Evolutionary conservation across 64 coral and sea anemone genomes (phyloP).

Genomic region (Hydrozoanthus tunicans): DNA sequence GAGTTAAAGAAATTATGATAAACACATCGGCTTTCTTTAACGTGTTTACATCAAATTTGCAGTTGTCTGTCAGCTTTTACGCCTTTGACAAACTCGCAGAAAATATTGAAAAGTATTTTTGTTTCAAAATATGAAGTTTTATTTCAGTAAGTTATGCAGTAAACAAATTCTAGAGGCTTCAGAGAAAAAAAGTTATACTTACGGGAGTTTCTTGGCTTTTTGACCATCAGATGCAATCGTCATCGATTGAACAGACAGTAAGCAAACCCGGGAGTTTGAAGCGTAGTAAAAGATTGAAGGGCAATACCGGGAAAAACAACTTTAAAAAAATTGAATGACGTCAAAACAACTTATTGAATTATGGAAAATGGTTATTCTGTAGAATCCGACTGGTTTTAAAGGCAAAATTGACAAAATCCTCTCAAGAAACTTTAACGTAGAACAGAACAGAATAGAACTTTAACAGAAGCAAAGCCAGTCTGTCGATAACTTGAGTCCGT

Average conservation of each 20-base stretch:
- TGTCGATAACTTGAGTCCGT: no score
- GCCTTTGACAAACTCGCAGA: constrained; percentile 3
- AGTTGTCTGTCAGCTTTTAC: constrained; percentile 13
- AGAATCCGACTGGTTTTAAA: background rate
- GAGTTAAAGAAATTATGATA: background rate
- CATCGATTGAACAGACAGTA: no score
- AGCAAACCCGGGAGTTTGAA: no score
- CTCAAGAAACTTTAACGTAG: constrained; percentile 11
- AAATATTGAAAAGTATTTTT: background rate
- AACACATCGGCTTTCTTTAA: constrained; percentile 7
- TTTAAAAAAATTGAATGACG: background rate
- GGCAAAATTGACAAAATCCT: background rate
- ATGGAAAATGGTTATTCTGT: background rate
- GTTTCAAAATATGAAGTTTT: background rate
- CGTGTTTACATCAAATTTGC: constrained; percentile 7
- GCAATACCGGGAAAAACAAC: background rate
- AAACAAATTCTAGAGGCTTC: background rate
- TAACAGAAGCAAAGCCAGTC: no score
- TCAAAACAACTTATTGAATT: background rate
- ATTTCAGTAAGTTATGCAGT: background rate
- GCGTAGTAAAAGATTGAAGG: no score
- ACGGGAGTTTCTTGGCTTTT: constrained; percentile 4
- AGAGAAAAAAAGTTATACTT: background rate
- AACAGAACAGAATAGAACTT: no score
- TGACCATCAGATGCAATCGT: background rate